These are phyloP conservation scores for Saccostrea glomerata DNA, from an alignment of 1,140 invertebrate species.

Conservation along the genomic window DNA sequence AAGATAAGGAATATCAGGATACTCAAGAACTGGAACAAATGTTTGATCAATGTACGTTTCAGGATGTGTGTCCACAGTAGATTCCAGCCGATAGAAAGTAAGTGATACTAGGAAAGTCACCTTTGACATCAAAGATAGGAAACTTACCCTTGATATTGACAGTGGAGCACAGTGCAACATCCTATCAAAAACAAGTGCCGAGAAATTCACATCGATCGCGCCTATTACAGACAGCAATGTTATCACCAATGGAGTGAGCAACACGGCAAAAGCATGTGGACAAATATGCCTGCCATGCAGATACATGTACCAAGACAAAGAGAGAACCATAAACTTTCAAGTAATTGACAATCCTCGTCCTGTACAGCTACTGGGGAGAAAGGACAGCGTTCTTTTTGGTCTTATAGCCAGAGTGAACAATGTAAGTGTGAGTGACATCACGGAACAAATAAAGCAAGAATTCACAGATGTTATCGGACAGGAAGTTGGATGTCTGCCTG, in stretches of 20 bases:
- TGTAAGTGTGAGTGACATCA: neutral
- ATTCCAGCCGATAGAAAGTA: neutral
- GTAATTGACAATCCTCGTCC: neutral
- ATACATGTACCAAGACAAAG: neutral
- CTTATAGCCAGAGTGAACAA: constrained; percentile 44
- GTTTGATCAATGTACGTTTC: neutral
- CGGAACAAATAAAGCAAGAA: constrained; percentile 43
- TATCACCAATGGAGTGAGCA: constrained; percentile 20
- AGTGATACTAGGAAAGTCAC: neutral
- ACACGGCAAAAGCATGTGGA: neutral
- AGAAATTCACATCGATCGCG: neutral
- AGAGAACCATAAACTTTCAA: neutral
- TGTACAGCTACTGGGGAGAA: constrained; percentile 3
- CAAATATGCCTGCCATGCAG: neutral
- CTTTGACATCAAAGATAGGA: neutral
- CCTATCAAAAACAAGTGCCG: neutral
- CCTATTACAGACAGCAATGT: constrained; percentile 9
- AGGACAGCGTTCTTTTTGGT: constrained; percentile 19
- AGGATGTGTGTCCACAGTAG: neutral
- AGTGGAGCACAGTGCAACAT: constrained; percentile 9
- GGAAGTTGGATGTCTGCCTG: constrained; percentile 53
- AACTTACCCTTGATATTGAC: neutral
- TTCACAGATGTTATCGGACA: constrained; percentile 52
- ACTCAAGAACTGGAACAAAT: neutral
- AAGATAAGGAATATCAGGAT: neutral